These are phyloP conservation scores for Noctilio leporinus DNA, from an alignment of 2,113 vertebrate genomes.

Conservation along the genomic window DNA sequence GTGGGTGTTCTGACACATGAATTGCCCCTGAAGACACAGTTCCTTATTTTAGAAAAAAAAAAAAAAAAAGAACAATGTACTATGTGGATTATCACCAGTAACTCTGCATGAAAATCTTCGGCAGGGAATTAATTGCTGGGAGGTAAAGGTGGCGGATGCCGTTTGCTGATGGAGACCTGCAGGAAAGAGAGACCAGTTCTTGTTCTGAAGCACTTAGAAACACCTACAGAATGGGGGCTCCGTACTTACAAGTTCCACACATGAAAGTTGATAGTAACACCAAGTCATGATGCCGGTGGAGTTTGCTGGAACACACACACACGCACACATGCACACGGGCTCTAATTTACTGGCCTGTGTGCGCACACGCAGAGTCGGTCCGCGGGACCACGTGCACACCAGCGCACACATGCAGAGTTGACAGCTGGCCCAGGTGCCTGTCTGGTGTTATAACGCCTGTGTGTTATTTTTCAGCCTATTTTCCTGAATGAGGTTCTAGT, in stretches of 20 bases:
- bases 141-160: background rate
- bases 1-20: background rate
- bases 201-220: background rate
- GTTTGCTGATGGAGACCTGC: background rate
- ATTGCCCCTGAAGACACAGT: background rate
- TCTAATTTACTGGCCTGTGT: too few relatives aligned
- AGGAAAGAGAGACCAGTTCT: background rate
- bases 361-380: too few relatives aligned
- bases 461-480: slow-evolving; percentile 88
- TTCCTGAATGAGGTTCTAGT: slow-evolving; percentile 98
- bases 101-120: background rate
- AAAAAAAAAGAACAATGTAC: background rate
- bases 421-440: background rate
- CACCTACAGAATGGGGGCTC: background rate
- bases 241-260: background rate
- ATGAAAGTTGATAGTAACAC: background rate
- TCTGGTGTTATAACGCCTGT: background rate
- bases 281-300: background rate
- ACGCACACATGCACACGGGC: too few relatives aligned
- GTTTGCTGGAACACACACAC: background rate
- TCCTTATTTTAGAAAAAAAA: background rate
- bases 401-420: background rate
- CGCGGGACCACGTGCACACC: accelerated
- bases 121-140: too few relatives aligned
- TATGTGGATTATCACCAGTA: background rate